phyloP scores from a whole-genome alignment of 1,140 invertebrate genomes.

The Cydia amplana region DNA sequence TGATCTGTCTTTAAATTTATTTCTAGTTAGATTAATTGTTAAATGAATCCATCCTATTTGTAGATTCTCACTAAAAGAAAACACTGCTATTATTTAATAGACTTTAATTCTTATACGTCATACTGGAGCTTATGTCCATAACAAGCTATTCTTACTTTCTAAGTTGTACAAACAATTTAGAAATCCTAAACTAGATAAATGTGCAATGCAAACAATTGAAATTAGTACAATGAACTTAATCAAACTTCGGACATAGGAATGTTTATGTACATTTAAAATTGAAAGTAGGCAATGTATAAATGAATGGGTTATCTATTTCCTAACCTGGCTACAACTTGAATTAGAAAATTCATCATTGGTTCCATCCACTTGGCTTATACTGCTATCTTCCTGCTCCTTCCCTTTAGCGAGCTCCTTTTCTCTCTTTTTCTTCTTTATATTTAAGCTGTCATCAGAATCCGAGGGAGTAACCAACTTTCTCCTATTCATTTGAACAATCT shows the following conservation, averaged over 20 bases:
- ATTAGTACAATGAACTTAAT: not conserved
- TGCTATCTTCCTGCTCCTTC: constrained; percentile 18
- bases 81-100: constrained; percentile 25
- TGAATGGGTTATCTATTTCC: constrained; percentile 38
- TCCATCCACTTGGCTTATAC: constrained; percentile 32
- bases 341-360: constrained; percentile 40
- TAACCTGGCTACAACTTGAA: constrained; percentile 55
- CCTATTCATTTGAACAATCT: not conserved
- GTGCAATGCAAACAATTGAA: constrained; percentile 1
- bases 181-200: constrained; percentile 1
- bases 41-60: not conserved
- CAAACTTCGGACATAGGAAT: not conserved
- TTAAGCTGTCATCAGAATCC: constrained; percentile 29
- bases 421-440: constrained; percentile 36
- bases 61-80: constrained; percentile 1
- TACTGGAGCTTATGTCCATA: not conserved
- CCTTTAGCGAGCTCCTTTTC: not conserved
- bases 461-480: constrained; percentile 30
- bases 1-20: not conserved
- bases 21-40: not conserved
- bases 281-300: constrained; percentile 5
- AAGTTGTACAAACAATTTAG: constrained; percentile 21
- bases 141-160: constrained; percentile 10
- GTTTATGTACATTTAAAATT: constrained; percentile 14
- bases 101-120: constrained; percentile 27